Conservation (phyloP, 2,113 vertebrate species). For the Axis porcinus region DNA sequence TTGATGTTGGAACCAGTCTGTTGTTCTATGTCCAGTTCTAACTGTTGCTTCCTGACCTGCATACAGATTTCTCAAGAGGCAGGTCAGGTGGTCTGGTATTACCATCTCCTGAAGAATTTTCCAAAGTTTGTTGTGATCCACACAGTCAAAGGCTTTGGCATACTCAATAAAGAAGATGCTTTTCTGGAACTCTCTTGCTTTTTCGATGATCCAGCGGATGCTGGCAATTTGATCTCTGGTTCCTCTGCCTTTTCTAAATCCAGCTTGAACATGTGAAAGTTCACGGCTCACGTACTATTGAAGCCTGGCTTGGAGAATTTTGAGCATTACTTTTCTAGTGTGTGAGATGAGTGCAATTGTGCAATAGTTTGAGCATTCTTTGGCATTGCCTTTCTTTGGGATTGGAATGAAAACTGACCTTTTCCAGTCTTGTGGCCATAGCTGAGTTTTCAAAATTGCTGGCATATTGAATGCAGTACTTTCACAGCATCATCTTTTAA, state of each 20-base stretch:
- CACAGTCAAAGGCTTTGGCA: not conserved
- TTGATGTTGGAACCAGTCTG: not conserved
- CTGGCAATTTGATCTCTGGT: not conserved
- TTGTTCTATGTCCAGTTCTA: not conserved
- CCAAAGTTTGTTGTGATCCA: not conserved
- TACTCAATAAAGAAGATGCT: not conserved
- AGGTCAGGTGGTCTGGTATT: not conserved
- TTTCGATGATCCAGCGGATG: not conserved
- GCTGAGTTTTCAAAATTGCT: too few species aligned
- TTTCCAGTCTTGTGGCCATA: too few species aligned
- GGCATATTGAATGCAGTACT: too few species aligned
- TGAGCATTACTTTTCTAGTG: too few species aligned
- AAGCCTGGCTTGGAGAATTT: not conserved
- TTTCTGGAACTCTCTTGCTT: not conserved
- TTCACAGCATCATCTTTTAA: too few species aligned
- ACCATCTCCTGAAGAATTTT: not conserved
- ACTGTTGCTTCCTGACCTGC: not conserved
- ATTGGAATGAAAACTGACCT: too few species aligned
- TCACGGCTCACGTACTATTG: not conserved
- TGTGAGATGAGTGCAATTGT: too few species aligned
- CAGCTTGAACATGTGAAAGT: not conserved
- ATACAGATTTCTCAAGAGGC: not conserved
- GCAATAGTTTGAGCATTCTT: too few species aligned
- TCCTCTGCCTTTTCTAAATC: not conserved
- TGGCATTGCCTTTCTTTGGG: too few species aligned